A percentile compares a stretch with the other conserved stretches of the same genome.
These are phyloP conservation scores for Tortricodes alternella DNA, from an alignment of 2,888 invertebrate genomes.

Conservation along the genomic window DNA sequence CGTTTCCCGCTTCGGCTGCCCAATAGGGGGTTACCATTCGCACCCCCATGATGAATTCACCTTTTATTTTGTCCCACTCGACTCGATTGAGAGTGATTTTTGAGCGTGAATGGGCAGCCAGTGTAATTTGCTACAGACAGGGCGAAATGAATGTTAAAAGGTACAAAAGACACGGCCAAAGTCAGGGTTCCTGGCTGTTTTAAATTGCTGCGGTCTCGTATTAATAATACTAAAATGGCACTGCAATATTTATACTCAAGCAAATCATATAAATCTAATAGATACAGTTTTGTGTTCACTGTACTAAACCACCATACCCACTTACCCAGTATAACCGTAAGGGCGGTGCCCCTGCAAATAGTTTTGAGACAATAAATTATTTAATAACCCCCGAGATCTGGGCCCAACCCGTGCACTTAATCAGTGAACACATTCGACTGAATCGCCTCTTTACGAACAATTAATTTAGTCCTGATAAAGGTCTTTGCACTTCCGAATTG, in stretches of 20 bases:
- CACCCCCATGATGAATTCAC: slow-evolving; percentile 76
- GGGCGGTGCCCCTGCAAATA: slow-evolving; percentile 61
- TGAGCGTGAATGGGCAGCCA: slow-evolving; percentile 79
- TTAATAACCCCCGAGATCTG: slow-evolving; percentile 71
- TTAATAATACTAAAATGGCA: too few relatives aligned
- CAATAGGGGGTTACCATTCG: slow-evolving; percentile 63
- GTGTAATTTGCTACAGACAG: slow-evolving; percentile 78
- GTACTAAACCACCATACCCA: too few relatives aligned
- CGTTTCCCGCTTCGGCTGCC: slow-evolving; percentile 74
- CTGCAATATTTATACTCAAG: not conserved
- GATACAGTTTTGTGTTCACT: not conserved
- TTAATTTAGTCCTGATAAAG: slow-evolving; percentile 64
- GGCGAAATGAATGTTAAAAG: slow-evolving; percentile 76
- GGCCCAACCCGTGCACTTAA: slow-evolving; percentile 70
- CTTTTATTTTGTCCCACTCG: slow-evolving; percentile 81
- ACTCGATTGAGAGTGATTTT: slow-evolving; percentile 81
- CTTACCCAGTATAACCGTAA: too few relatives aligned
- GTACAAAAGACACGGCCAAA: slow-evolving; percentile 74
- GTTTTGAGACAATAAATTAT: slow-evolving; percentile 79
- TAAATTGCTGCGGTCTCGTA: slow-evolving; percentile 48
- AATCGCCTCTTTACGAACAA: slow-evolving; percentile 76
- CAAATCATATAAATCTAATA: not conserved
- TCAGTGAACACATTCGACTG: slow-evolving; percentile 68
- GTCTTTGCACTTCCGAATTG: slow-evolving; percentile 46
- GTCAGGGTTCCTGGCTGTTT: slow-evolving; percentile 53